phyloP scores from a whole-genome alignment of 2,888 invertebrate species.

The Drosophila formosana region DNA sequence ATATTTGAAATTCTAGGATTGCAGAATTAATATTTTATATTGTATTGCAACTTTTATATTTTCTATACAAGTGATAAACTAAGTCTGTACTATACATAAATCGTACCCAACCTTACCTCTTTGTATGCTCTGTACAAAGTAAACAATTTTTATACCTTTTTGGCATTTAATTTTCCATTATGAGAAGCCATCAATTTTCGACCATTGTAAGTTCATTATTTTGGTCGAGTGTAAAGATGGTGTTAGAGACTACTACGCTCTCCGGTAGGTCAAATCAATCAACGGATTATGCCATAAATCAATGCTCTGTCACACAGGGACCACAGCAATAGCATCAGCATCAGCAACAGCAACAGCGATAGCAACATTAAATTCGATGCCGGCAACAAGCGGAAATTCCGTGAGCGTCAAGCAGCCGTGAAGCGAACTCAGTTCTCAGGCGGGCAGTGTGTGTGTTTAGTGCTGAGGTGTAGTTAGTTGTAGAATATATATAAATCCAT shows the following conservation, averaged over 20 bases:
- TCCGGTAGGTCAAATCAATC: conserved; percentile 68
- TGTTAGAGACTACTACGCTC: conserved; percentile 14
- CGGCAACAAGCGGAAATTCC: conserved; percentile 63
- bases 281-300: conserved; percentile 58
- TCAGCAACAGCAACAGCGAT: background rate
- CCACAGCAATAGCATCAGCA: conserved; percentile 3
- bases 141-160: background rate
- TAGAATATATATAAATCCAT: conserved; percentile 28
- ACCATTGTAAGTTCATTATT: background rate
- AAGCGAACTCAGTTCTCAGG: conserved; percentile 45
- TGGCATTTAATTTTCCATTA: background rate
- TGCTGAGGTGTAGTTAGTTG: conserved; percentile 15
- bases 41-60: too few relatives aligned
- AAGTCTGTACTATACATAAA: too few relatives aligned
- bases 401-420: conserved; percentile 52
- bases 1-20: too few relatives aligned
- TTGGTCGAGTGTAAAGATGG: background rate
- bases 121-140: background rate
- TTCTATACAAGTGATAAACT: too few relatives aligned
- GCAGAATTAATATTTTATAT: too few relatives aligned
- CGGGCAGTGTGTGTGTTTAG: conserved; percentile 32
- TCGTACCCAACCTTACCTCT: too few relatives aligned
- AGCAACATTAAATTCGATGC: conserved; percentile 7
- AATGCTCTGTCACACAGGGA: conserved; percentile 18
- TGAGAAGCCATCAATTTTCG: background rate